Evolutionary conservation across 2,797 vertebrate species (phyloP), one percentile per base, ranked within the genome.

Genomic region (Esox masquinongy): DNA sequence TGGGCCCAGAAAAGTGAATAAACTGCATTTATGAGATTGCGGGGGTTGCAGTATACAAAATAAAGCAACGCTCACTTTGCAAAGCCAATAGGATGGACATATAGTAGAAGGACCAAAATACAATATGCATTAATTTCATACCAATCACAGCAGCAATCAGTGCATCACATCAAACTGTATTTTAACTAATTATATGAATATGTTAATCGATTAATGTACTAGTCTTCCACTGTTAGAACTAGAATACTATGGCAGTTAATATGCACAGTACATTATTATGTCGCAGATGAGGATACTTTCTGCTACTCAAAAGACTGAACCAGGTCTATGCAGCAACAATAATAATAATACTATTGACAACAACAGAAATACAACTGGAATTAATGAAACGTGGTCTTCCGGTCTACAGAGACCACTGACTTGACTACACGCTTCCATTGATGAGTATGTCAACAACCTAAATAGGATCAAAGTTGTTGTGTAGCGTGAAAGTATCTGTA

Each of bases 161-260:
- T 29, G 15, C 15, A 31, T 64, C 63, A 64, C 2, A 64, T 64
- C 26, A 64, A 31, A 31, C 63, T 6, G 61, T 31, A 64, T 26
- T 64, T 11, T 56, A 56, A 9, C 53, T 56, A 64, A 64, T 31
- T 16, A 26, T 24, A 26, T 69, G 67, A 0, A 72, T 71, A 5
- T 26, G 83, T 90, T 87, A 86, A 84, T 85, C 43, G 11, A 19
- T 75, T 72, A 6, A 77, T 79, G 67, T 6, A 50, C 31, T 80
- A 76, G 49, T 71, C 2, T 71, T 79, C 2, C 66, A 22, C 7
- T 6, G 70, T 88, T 83, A 83, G 80, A 49, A 72, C 74, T 70
- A 74, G 51, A 81, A 19, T 31, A 49, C 77, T 61, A 64, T 76
- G 24, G 56, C 24, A 72, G 39, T 43, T 43, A 43, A 43, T 43